Base-by-base conservation (phyloP, 2,888 invertebrate species). In the Drosophila basisetae region DNA sequence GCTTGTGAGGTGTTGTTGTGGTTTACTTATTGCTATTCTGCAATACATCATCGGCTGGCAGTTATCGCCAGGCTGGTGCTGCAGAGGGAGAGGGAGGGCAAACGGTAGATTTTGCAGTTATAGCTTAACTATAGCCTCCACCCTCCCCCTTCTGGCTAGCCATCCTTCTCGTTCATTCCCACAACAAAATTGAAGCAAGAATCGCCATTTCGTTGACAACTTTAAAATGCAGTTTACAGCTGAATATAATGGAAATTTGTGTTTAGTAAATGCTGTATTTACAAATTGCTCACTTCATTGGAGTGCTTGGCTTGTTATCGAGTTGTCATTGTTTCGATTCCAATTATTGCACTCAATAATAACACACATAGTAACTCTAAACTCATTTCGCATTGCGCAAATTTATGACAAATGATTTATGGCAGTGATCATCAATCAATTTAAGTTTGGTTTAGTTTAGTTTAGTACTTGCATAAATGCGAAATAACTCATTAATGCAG, bases 1-100 rank as follows among this genome's bases (percentile, higher is more conserved):
- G 62, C 55, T 61, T 66, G 64, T 49, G 69, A 61, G 68, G 61
- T 73, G 69, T 68, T 74, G 68, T 80, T 73, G 84, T 68, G 86
- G 91, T 82, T 87, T 87, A 87, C 89, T 90, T 90, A 86, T 90
- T 86, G 90, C 74, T 73, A 58, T 75, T 70, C 83, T 74, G 87
- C 76, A 89, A 87, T 87, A 89, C 88, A 87, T 87, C 86, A 87
- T 87, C 89, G 72, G 74, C 73, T 76, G 81, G 76, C 78, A 86
- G 89, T 59, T 66, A 52, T 52, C 54, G 54, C 35, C 35, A 33
- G 47, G 22, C 7, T 22, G 47, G 7, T 47, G 22, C 22, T 16
- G 22, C 22, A 16, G 31, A 6, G 4, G 18, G 30, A 11, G 11
- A 18, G 11, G 11, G 3, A 6, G 11, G 11, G 25, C 18, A 7